Evolutionary conservation across 2,888 invertebrate genomes (phyloP), one percentile per base, ranked within the genome.

Genomic region (Polyommatus icarus): DNA sequence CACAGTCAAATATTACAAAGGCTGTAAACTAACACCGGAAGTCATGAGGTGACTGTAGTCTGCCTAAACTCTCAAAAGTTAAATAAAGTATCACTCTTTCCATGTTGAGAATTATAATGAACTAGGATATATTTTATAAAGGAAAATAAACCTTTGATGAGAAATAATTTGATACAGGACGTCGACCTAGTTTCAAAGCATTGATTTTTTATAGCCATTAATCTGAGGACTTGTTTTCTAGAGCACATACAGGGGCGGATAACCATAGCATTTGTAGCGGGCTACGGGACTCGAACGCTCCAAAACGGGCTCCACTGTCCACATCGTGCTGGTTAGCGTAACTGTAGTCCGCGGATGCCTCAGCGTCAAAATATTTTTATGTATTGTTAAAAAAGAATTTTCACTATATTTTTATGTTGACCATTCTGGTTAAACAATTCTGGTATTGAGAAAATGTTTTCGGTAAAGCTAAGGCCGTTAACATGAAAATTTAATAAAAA

Each of bases 121-220:
- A 20, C 24, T 20, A 10, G 24, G 20, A 10, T 15, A 67, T 67
- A 67, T 67, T 67, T 15, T 12, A 67, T 32, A 67, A 29, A 29
- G 67, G 15, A 67, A 67, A 67, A 67, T 29, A 67, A 67, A 15
- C 15, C 67, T 29, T 29, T 67, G 67, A 32, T 32, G 15, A 15
- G 46, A 20, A 50, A 40, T 75, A 50, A 75, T 32, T 54, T 29
- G 24, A 57, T 57, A 54, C 76, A 57, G 29, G 8, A 36, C 57
- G 32, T 32, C 32, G 32, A 76, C 59, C 59, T 29, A 54, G 54
- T 75, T 78, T 32, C 29, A 24, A 67, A 71, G 18, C 67, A 73
- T 73, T 24, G 71, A 72, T 72, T 76, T 78, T 76, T 54, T 36
- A 71, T 78, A 77, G 75, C 71, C 71, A 76, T 73, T 76, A 78